Conservation (phyloP, 2,113 vertebrate genomes). For the Carassius carassius region DNA sequence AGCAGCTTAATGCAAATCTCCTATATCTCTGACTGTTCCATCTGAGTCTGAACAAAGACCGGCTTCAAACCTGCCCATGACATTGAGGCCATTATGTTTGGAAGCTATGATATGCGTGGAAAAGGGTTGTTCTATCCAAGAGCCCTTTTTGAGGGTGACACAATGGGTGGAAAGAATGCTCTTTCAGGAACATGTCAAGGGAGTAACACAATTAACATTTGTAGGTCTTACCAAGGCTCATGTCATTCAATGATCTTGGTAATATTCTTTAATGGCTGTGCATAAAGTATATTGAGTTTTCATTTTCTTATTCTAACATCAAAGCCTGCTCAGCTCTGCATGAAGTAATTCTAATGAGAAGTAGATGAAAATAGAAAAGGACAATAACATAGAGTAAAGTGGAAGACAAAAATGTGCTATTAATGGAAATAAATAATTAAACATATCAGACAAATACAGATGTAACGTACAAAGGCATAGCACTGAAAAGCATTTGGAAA, state of each 20-base stretch:
- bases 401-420: background rate
- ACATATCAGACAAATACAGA: background rate
- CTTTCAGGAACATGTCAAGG: background rate
- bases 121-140: background rate
- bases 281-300: background rate
- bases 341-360: background rate
- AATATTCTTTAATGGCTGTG: background rate
- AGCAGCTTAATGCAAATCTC: conserved; percentile 31
- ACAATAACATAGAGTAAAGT: background rate
- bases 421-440: background rate
- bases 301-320: background rate
- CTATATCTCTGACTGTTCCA: background rate
- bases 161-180: background rate
- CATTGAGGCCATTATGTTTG: background rate
- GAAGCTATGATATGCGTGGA: background rate
- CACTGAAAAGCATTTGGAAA: background rate
- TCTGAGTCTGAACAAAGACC: conserved; percentile 11
- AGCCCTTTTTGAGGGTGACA: background rate
- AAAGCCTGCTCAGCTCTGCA: background rate
- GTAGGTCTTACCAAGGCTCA: background rate
- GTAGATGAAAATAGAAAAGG: background rate
- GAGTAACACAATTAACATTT: background rate
- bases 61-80: background rate
- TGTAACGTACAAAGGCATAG: background rate
- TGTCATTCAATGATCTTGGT: background rate